Percentiles rank a stretch among this genome's conserved stretches.
Conservation (phyloP, 2,888 invertebrate genomes). For the Vanessa cardui region DNA sequence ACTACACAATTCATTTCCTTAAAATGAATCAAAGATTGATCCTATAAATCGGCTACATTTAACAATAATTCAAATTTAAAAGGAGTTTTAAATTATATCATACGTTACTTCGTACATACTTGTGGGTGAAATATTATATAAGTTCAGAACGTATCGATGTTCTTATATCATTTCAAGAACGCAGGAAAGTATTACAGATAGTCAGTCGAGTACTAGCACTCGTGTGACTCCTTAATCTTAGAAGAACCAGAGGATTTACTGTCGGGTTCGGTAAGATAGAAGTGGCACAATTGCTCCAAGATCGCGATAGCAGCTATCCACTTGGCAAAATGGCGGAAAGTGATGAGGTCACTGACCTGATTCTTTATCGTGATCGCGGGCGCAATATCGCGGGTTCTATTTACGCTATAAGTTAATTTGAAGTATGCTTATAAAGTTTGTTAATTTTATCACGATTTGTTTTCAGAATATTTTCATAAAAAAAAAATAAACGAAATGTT, state of each 20-base stretch:
- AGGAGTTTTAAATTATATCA: too few species aligned
- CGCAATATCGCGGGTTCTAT: slow-evolving; percentile 94
- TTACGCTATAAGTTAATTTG: slow-evolving; percentile 74
- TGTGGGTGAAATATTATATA: too few species aligned
- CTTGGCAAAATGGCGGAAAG: slow-evolving; percentile 91
- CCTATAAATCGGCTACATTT: too few species aligned
- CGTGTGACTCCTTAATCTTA: slow-evolving; percentile 96
- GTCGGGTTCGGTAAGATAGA: slow-evolving; percentile 81
- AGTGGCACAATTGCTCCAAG: slow-evolving; percentile 86
- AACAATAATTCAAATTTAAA: too few species aligned
- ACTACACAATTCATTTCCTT: too few species aligned
- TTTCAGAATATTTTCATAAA: too few species aligned
- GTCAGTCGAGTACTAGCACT: slow-evolving; percentile 79
- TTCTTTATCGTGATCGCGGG: slow-evolving; percentile 92
- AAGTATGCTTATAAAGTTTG: slow-evolving; percentile 42
- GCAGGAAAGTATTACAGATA: neutral
- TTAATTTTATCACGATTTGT: neutral
- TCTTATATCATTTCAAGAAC: neutral
- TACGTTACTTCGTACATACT: too few species aligned
- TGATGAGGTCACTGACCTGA: slow-evolving; percentile 93
- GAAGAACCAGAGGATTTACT: slow-evolving; percentile 88
- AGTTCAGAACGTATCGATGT: neutral
- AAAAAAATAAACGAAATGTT: too few species aligned
- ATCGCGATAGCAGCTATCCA: slow-evolving; percentile 59
- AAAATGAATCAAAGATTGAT: too few species aligned